These are phyloP conservation scores for Scytalopus superciliaris DNA, from an alignment of 2,113 vertebrate genomes.

Conservation along the genomic window DNA sequence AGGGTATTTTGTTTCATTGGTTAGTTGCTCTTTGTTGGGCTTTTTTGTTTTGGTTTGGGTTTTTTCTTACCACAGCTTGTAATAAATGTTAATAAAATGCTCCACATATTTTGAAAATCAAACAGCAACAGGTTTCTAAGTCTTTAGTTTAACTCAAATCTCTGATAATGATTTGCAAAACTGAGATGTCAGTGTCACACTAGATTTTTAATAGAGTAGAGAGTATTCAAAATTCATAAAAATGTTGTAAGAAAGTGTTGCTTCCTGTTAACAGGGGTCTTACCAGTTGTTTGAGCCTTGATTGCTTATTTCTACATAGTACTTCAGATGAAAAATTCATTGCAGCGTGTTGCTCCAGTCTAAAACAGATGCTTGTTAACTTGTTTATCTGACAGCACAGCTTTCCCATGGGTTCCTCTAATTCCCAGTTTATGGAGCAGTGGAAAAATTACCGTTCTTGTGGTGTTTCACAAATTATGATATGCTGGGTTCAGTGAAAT, in stretches of 20 bases:
- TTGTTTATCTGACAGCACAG: not conserved
- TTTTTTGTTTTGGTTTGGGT: not conserved
- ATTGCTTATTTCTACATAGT: not conserved
- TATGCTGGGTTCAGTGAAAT: not conserved
- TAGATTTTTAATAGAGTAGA: not conserved
- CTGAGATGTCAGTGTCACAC: not conserved
- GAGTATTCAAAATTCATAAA: not conserved
- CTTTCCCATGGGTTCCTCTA: not conserved
- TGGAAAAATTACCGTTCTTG: not conserved
- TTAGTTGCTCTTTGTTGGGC: not conserved
- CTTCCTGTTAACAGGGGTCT: not conserved
- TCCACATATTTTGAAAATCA: not conserved
- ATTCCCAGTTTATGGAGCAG: not conserved
- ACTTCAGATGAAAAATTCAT: not conserved
- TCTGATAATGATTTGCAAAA: not conserved
- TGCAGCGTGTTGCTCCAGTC: not conserved
- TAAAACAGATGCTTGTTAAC: not conserved
- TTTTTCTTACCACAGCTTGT: not conserved
- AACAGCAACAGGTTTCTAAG: not conserved
- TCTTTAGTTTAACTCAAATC: not conserved
- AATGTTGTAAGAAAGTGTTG: not conserved
- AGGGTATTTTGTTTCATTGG: not conserved
- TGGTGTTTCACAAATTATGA: not conserved
- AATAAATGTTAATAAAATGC: not conserved
- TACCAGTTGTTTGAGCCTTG: not conserved